Evolutionary conservation across 1,140 invertebrate genomes (phyloP).

Genomic region (Caenorhabditis tropicalis): DNA sequence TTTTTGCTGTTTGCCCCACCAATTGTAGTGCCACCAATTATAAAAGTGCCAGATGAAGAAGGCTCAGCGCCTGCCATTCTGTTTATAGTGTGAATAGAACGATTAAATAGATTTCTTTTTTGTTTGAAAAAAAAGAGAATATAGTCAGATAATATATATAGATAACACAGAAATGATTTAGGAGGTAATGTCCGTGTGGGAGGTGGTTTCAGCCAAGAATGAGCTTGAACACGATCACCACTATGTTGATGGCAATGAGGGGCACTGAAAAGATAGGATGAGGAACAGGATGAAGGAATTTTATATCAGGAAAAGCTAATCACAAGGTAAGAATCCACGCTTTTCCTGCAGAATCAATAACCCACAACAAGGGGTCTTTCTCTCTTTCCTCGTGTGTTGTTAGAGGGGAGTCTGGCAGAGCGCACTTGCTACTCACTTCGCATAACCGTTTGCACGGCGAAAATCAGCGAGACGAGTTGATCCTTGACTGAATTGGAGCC

Average conservation of each 20-base stretch:
- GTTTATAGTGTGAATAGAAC: too few relatives aligned
- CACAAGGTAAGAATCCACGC: too few relatives aligned
- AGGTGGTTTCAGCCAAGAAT: slow-evolving; percentile 57
- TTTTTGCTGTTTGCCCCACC: background rate
- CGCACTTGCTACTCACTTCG: slow-evolving; percentile 56
- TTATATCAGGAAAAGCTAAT: background rate
- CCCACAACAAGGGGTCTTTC: background rate
- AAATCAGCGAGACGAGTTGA: slow-evolving; percentile 60
- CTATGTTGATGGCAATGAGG: slow-evolving; percentile 62
- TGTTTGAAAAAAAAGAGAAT: too few relatives aligned
- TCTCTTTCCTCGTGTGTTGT: too few relatives aligned
- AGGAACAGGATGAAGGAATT: background rate
- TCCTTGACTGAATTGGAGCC: slow-evolving; percentile 50
- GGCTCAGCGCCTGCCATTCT: background rate
- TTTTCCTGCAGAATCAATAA: background rate
- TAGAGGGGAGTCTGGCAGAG: background rate
- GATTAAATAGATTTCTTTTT: too few relatives aligned
- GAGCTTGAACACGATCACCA: slow-evolving; percentile 64
- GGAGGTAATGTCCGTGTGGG: background rate
- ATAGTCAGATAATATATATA: background rate
- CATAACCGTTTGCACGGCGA: slow-evolving; percentile 68
- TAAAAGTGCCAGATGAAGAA: background rate
- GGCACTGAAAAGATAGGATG: slow-evolving; percentile 61
- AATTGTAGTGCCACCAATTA: background rate
- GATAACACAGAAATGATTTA: background rate